A percentile compares a stretch with the other conserved stretches of the same genome.
These are phyloP conservation scores for Uropetala carovei DNA, from an alignment of 2,888 invertebrate genomes.

Conservation along the genomic window DNA sequence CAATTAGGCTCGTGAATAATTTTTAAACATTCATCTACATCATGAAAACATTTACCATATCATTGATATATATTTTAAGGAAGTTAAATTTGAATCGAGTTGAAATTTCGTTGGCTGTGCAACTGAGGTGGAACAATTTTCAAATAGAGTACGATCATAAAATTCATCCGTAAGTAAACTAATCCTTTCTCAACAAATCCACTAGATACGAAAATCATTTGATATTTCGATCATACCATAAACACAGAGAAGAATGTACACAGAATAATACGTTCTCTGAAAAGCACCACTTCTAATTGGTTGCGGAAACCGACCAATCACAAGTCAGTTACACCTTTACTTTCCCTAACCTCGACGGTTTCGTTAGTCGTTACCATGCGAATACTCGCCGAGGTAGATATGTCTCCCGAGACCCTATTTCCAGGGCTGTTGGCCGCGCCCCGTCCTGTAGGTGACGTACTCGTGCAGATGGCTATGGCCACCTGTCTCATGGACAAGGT, in stretches of 20 bases:
- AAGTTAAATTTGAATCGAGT: no score
- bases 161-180: no score
- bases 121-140: no score
- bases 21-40: no score
- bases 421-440: slow-evolving; percentile 12
- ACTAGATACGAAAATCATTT: no score
- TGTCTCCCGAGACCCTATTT: neutral
- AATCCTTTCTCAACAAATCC: neutral
- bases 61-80: neutral
- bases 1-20: no score
- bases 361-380: neutral
- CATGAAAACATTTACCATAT: no score
- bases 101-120: neutral
- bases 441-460: neutral
- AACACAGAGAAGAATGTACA: neutral
- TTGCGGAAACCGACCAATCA: neutral
- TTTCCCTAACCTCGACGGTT: no score
- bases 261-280: neutral
- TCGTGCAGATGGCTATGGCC: slow-evolving; percentile 29
- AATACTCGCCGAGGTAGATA: neutral
- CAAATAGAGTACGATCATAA: no score
- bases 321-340: neutral
- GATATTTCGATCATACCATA: no score
- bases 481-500: neutral
- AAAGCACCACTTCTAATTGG: neutral